Conservation (phyloP, 2,797 vertebrate species). For the Falco biarmicus region DNA sequence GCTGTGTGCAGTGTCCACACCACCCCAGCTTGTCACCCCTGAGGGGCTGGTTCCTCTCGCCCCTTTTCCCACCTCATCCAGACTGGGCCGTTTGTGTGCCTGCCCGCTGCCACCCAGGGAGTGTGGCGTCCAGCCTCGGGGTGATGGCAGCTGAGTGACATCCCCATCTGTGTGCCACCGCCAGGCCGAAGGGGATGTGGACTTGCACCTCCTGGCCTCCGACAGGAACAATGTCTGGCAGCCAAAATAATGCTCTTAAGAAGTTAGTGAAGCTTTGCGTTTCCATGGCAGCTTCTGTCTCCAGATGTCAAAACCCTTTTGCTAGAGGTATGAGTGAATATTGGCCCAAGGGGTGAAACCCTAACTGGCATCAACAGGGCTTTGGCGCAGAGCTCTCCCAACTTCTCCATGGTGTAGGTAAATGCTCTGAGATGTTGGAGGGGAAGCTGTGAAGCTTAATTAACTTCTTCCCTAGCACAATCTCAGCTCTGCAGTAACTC, state of each 20-base stretch:
- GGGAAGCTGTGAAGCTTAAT: neutral
- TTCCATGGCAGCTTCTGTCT: neutral
- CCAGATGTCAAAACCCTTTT: neutral
- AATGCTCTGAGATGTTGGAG: neutral
- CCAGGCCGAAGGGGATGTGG: neutral
- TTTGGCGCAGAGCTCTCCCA: neutral
- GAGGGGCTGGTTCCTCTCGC: neutral
- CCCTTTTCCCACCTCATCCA: neutral
- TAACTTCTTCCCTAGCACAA: neutral
- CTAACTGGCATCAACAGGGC: neutral
- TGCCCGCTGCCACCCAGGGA: too few relatives aligned
- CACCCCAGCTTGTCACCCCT: accelerated
- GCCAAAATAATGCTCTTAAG: neutral
- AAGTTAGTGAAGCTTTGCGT: neutral
- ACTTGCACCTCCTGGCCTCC: neutral
- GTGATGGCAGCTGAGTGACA: too few relatives aligned
- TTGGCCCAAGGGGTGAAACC: neutral
- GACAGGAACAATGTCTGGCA: accelerated
- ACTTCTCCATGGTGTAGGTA: neutral
- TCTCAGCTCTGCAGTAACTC: neutral
- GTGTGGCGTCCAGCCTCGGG: neutral
- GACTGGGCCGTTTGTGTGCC: neutral
- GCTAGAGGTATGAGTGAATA: neutral
- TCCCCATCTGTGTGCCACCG: accelerated
- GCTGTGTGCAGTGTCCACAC: neutral